Evolutionary conservation across 2,113 vertebrate genomes (phyloP).

Genomic region (Campylomormyrus numenius): DNA sequence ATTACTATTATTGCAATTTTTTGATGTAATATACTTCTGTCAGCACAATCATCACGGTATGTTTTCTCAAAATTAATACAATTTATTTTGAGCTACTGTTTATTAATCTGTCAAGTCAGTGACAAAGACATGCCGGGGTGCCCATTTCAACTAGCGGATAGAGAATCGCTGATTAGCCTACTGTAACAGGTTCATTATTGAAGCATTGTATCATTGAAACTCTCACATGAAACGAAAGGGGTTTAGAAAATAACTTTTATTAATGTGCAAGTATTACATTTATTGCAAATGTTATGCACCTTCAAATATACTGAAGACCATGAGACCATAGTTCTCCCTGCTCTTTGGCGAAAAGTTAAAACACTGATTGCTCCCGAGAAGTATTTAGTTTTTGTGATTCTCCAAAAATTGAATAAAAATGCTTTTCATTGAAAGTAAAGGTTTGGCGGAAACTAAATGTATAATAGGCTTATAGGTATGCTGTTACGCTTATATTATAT

Average conservation of each 20-base stretch:
- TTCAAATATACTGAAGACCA: background rate
- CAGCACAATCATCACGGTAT: background rate
- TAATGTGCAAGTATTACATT: background rate
- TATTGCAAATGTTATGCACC: background rate
- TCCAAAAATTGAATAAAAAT: background rate
- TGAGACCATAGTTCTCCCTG: background rate
- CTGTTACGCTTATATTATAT: background rate
- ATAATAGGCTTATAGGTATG: background rate
- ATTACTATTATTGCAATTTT: background rate
- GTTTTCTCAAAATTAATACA: background rate
- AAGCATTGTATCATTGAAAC: background rate
- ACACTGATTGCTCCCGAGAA: background rate
- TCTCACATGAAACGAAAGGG: background rate
- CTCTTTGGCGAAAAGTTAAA: background rate
- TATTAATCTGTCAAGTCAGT: background rate
- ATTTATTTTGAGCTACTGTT: background rate
- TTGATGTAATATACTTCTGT: background rate
- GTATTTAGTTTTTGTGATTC: background rate
- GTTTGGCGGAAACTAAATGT: background rate
- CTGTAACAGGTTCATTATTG: background rate
- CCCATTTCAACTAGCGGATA: background rate
- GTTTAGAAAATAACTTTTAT: background rate
- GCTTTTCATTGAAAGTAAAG: background rate
- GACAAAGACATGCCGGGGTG: background rate
- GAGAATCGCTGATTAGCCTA: background rate